phyloP scores from a whole-genome alignment of 2,113 vertebrate species.

The Tympanuchus pallidicinctus region DNA sequence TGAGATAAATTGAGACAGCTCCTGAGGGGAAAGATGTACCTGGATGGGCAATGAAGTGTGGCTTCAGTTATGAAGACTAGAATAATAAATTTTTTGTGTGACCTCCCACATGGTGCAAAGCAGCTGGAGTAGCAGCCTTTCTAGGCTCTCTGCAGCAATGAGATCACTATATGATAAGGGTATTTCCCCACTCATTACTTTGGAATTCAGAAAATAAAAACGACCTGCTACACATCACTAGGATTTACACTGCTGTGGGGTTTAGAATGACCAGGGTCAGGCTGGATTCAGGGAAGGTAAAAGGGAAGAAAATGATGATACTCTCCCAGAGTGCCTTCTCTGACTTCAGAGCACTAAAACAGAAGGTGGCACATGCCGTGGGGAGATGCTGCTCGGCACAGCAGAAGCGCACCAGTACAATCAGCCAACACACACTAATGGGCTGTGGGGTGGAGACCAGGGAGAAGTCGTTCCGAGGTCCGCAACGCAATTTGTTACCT shows the following conservation, averaged over 20 bases:
- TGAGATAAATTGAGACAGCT: background rate
- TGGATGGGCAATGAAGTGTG: background rate
- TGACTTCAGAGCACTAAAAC: background rate
- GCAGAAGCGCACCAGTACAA: background rate
- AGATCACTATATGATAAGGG: accelerated
- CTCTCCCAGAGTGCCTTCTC: background rate
- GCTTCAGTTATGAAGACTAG: background rate
- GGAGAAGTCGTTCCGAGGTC: accelerated
- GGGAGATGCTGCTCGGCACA: background rate
- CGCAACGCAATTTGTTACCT: background rate
- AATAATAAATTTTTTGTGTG: background rate
- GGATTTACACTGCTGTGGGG: background rate
- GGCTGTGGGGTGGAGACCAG: background rate
- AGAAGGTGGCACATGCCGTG: background rate
- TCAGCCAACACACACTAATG: background rate
- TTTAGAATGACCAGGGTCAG: accelerated
- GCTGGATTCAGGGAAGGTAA: background rate
- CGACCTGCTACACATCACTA: background rate
- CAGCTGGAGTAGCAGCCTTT: background rate
- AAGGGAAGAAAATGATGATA: background rate
- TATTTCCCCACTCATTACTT: background rate
- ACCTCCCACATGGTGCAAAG: background rate
- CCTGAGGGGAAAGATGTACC: background rate
- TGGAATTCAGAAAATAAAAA: background rate
- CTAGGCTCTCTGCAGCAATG: background rate